Base-by-base conservation (phyloP, 92 coral and sea anemone species). In the Anthopleura xanthogrammica region DNA sequence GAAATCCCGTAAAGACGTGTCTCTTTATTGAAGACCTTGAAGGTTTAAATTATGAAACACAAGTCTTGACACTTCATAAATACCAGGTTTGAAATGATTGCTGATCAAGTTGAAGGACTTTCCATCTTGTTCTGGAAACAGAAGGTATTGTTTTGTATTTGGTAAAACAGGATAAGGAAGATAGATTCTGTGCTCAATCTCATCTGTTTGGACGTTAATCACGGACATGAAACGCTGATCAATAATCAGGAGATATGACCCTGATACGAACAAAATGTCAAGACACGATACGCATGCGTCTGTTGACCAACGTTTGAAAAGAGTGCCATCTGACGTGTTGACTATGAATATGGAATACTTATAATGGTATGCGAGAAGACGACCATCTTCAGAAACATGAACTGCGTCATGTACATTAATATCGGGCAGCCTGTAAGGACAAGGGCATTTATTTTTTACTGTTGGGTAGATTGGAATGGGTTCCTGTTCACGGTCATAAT, bases 351-450 rank as follows among this genome's bases (percentile, higher is more conserved):
- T 68, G 2, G 40, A 24, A 68, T 24, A 2, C 16, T 24, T 9
- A 24, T 68, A 1, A 68, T 68, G 9, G 42, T 29, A 68, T 68
- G 73, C 73, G 12, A 68, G 41, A 68, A 68, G 73, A 24, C 43
- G 13, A 8, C 73, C 73, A 68, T 68, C 73, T 24, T 68, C 16
- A 94, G 85, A 39, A 94, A 92, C 12, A 5, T 66, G 73, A 66
- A 66, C 16, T 1, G 42, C 13, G 13, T 24, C 40, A 2, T 22
- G 12, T 66, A 10, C 73, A n/a, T n/a, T n/a, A 20, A 20, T 29
- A 68, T 23, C 73, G n/a, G n/a, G n/a, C n/a, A n/a, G n/a, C n/a
- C n/a, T n/a, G n/a, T n/a, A n/a, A n/a, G n/a, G n/a, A n/a, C n/a
- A n/a, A n/a, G n/a, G n/a, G n/a, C n/a, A n/a, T n/a, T n/a, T n/a